These are phyloP conservation scores for Amphiprion percula DNA, from an alignment of 2,113 vertebrate species.

Conservation along the genomic window DNA sequence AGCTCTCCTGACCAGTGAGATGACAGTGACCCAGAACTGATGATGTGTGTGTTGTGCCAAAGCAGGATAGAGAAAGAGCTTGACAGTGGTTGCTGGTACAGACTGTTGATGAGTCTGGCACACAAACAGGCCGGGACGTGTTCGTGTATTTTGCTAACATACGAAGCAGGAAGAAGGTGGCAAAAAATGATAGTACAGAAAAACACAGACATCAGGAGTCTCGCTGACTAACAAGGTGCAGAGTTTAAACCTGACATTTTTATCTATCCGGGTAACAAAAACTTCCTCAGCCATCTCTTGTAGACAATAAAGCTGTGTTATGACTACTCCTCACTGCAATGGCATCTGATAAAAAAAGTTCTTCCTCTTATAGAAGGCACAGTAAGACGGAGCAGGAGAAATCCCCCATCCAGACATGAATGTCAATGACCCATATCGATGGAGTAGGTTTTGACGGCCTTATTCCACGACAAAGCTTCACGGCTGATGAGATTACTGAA, in stretches of 20 bases:
- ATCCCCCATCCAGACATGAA: constrained; percentile 23
- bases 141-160: background rate
- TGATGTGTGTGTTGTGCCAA: constrained; percentile 47
- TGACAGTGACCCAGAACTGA: constrained; percentile 58
- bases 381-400: constrained; percentile 1
- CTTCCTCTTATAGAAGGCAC: constrained; percentile 7
- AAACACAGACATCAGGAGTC: background rate
- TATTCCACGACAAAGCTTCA: constrained; percentile 56
- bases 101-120: constrained; percentile 41
- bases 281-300: constrained; percentile 4
- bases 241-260: constrained; percentile 11
- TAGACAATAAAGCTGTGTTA: constrained; percentile 40
- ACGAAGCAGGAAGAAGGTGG: background rate
- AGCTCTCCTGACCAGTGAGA: constrained; percentile 29
- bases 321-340: constrained; percentile 19
- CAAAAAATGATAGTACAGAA: background rate
- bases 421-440: constrained; percentile 50
- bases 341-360: constrained; percentile 51
- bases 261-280: constrained; percentile 27
- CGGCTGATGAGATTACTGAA: constrained; percentile 58
- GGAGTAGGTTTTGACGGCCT: constrained; percentile 52
- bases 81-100: constrained; percentile 26
- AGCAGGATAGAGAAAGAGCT: constrained; percentile 40
- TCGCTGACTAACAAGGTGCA: constrained; percentile 14
- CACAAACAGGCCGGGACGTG: background rate